Conservation (phyloP, 2,888 invertebrate species). For the Onthophagus sagittarius region DNA sequence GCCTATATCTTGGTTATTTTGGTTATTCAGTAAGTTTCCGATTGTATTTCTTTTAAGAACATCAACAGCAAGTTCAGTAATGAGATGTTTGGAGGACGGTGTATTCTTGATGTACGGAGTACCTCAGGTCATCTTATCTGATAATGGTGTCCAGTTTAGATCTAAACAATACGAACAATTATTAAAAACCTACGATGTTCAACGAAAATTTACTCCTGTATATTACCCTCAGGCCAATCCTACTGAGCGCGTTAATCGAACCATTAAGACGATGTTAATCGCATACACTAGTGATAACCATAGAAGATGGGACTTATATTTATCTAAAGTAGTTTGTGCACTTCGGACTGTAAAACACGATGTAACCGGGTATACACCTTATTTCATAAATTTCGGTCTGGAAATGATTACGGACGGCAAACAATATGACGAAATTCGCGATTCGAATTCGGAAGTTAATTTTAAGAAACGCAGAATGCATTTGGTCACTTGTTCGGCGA, state of each 20-base stretch:
- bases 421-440: conserved; percentile 24
- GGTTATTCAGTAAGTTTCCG: conserved; percentile 30
- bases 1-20: conserved; percentile 24
- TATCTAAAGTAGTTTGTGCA: conserved; percentile 26
- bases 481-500: background rate
- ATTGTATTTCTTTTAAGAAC: conserved; percentile 28
- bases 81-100: conserved; percentile 25
- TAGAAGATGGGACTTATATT: conserved; percentile 29
- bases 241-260: conserved; percentile 22
- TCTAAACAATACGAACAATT: conserved; percentile 21
- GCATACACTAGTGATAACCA: conserved; percentile 26
- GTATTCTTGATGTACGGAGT: conserved; percentile 33
- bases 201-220: conserved; percentile 25
- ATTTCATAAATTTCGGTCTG: conserved; percentile 27
- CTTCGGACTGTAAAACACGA: conserved; percentile 27
- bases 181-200: conserved; percentile 23
- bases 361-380: conserved; percentile 23
- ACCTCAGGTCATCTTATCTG: conserved; percentile 28
- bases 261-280: conserved; percentile 23
- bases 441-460: conserved; percentile 17
- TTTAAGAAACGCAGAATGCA: background rate
- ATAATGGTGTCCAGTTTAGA: conserved; percentile 34
- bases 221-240: conserved; percentile 32
- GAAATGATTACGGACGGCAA: background rate
- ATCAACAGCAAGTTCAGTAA: conserved; percentile 25